Evolutionary conservation across 1,140 invertebrate genomes (phyloP).

Genomic region (Scaptomyza pallida): DNA sequence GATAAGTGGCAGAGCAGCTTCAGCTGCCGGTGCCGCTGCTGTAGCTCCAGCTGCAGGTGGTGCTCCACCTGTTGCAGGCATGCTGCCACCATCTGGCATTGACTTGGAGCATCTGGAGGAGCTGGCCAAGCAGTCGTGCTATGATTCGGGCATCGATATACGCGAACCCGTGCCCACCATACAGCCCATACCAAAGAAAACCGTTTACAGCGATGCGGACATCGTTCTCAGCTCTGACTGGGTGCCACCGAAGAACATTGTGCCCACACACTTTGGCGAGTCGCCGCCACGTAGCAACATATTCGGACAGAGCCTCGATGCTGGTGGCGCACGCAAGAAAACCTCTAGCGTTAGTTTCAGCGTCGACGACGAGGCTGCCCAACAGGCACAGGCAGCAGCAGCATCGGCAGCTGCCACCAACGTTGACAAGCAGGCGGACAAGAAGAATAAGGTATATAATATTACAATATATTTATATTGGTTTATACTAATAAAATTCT

Average conservation of each 20-base stretch:
- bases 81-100: conserved; percentile 58
- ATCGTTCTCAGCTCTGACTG: conserved; percentile 92
- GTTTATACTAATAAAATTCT: too few species aligned
- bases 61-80: conserved; percentile 26
- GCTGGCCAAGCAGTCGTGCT: conserved; percentile 89
- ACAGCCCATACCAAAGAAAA: conserved; percentile 84
- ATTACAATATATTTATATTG: background rate
- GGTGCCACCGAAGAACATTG: conserved; percentile 91
- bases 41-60: conserved; percentile 2
- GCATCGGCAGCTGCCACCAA: conserved; percentile 85
- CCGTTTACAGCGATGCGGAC: conserved; percentile 92
- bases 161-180: conserved; percentile 88
- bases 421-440: conserved; percentile 83
- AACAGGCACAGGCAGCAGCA: conserved; percentile 68
- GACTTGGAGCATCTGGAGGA: conserved; percentile 79
- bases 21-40: conserved; percentile 3
- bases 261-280: conserved; percentile 86
- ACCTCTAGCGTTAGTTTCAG: conserved; percentile 90
- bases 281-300: conserved; percentile 84
- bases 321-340: conserved; percentile 86
- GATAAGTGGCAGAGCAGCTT: conserved; percentile 47
- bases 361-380: conserved; percentile 85
- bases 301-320: conserved; percentile 69
- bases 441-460: conserved; percentile 87
- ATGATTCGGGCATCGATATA: conserved; percentile 95